Evolutionary conservation across 1,140 invertebrate species (phyloP), one percentile per base, ranked within the genome.

Genomic region (Rhopalosiphum maidis): DNA sequence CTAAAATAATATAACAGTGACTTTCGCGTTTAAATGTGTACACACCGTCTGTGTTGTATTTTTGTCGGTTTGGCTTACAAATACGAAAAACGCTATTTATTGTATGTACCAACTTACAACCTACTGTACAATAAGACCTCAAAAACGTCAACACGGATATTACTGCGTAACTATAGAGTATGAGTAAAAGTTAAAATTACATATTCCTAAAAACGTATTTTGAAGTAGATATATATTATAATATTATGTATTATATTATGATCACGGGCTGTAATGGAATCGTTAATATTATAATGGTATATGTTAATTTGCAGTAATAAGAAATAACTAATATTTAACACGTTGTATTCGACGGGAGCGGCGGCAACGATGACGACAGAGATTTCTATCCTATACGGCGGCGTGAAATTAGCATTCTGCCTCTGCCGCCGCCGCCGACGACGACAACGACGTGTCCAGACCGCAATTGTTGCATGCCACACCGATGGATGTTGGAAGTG

Each of bases 331-430:
- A 77, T 35, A 77, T 77, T n/a, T 77, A 77, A 77, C n/a, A 15
- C 60, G 15, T 77, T 77, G 30, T 77, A 77, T 77, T 77, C 60
- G n/a, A 48, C 25, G 37, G 15, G 25, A 48, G 6, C n/a, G 86
- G 46, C 25, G 9, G 37, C 89, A 37, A 5, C 3, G 35, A 37
- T 43, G 89, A 60, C 55, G 37, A 86, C 86, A n/a, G 41, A 90
- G 89, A 68, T 90, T 90, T 90, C 55, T 90, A 90, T 90, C 54
- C 89, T 41, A 60, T 51, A 37, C 88, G n/a, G 48, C 48, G 54
- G 89, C 54, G 37, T 7, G 25, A 85, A 93, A 93, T 93, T 93
- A 93, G 91, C 91, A 93, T 93, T 93, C 77, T 93, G 82, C 68
- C 87, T 89, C 87, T 37, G 35, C 88, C 51, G 48, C 85, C 8